Percentiles rank a stretch among this genome's conserved stretches.
phyloP scores from a whole-genome alignment of 2,113 vertebrate species.

The Micronisus gabar region DNA sequence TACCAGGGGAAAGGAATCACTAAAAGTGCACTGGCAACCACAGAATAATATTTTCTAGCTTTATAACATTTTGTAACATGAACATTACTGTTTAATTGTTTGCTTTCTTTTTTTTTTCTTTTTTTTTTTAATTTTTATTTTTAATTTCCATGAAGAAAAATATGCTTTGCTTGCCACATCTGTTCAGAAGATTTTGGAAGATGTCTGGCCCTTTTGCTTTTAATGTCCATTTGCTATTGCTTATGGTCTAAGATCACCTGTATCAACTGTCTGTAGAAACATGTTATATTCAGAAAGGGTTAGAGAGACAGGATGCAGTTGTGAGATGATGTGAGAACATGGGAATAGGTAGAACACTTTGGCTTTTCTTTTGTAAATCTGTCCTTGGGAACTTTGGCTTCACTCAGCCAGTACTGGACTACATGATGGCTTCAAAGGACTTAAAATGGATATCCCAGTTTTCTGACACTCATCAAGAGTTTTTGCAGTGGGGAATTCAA shows the following conservation, averaged over 20 bases:
- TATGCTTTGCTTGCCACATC: rapidly evolving
- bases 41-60: background rate
- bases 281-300: background rate
- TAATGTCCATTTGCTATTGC: background rate
- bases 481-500: background rate
- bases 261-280: background rate
- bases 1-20: background rate
- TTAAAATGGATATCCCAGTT: background rate
- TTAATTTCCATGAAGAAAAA: background rate
- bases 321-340: background rate
- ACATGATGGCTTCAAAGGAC: background rate
- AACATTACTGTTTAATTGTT: background rate
- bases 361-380: background rate
- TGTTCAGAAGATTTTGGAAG: background rate
- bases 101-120: no score
- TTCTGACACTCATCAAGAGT: background rate
- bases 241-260: background rate
- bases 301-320: background rate
- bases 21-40: background rate
- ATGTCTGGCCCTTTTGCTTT: background rate
- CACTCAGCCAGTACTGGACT: background rate
- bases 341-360: background rate
- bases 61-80: background rate
- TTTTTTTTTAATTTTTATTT: background rate
- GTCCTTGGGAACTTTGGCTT: background rate